phyloP scores from a whole-genome alignment of 2,113 vertebrate genomes.

The Suricata suricatta region DNA sequence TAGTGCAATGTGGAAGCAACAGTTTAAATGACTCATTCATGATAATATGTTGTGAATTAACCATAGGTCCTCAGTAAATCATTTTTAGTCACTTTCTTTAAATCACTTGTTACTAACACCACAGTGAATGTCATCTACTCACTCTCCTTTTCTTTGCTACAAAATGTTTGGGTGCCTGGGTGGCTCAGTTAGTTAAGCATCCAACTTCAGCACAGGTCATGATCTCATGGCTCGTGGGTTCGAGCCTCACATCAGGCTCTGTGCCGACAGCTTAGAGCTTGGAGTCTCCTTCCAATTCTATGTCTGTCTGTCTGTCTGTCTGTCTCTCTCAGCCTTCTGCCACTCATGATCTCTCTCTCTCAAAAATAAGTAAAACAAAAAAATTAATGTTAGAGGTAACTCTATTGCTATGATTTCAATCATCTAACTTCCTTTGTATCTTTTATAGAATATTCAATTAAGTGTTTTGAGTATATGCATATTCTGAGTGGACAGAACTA shows the following conservation, averaged over 20 bases:
- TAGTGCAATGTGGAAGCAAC: not conserved
- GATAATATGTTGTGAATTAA: not conserved
- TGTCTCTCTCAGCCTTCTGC: no score
- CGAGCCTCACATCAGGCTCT: no score
- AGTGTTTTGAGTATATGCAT: not conserved
- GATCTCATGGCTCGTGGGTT: no score
- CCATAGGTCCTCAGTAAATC: not conserved
- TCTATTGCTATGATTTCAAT: not conserved
- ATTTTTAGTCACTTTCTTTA: slow-evolving; percentile 3
- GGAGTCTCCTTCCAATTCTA: no score
- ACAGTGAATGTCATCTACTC: not conserved
- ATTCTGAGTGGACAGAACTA: not conserved
- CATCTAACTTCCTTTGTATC: not conserved
- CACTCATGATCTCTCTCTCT: no score
- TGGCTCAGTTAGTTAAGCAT: no score
- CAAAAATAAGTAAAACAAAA: no score
- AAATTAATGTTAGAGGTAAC: not conserved
- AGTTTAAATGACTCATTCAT: slow-evolving; percentile 6
- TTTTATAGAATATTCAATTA: not conserved
- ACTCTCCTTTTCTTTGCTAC: not conserved
- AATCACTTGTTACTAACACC: not conserved
- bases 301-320: no score
- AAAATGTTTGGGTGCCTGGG: not conserved
- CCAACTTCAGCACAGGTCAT: no score
- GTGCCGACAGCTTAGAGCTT: no score